These are phyloP conservation scores for Atrina japonica DNA, from an alignment of 2,888 invertebrate genomes.

Conservation along the genomic window DNA sequence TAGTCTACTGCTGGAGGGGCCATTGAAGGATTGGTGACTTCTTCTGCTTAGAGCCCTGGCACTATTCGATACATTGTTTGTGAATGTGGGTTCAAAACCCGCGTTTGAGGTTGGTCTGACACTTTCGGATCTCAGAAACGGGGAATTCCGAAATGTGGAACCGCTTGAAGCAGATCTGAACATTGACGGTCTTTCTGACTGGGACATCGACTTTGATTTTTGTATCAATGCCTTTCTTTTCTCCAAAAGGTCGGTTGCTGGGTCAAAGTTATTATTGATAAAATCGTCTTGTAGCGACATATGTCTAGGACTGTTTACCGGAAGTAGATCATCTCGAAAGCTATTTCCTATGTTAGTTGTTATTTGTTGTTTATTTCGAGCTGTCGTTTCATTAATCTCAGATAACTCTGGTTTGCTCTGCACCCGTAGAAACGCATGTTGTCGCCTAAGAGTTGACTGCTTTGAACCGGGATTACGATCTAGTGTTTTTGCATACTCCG, in stretches of 20 bases:
- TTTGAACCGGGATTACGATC: not conserved
- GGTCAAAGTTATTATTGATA: slow-evolving; percentile 15
- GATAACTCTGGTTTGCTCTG: slow-evolving; percentile 8
- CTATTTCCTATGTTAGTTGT: slow-evolving; percentile 6
- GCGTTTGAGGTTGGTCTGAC: slow-evolving; percentile 17
- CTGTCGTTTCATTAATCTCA: not conserved
- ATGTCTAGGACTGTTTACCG: slow-evolving; percentile 2
- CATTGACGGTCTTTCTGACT: slow-evolving; percentile 14
- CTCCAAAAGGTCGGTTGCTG: slow-evolving; percentile 4
- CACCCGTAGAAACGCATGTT: slow-evolving; percentile 18
- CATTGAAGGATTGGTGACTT: not conserved
- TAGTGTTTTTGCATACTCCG: slow-evolving; percentile 17
- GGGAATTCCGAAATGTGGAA: slow-evolving; percentile 20
- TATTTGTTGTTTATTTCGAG: not conserved
- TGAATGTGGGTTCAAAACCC: not conserved
- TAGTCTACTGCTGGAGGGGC: not conserved
- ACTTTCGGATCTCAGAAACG: not conserved
- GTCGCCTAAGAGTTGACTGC: slow-evolving; percentile 4
- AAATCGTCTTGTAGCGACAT: slow-evolving; percentile 12
- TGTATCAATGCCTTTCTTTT: slow-evolving; percentile 16
- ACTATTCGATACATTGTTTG: slow-evolving; percentile 3
- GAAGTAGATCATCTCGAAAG: slow-evolving; percentile 3
- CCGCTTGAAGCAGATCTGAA: slow-evolving; percentile 24
- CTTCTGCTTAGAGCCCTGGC: not conserved
- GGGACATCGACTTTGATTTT: slow-evolving; percentile 20